Base-by-base conservation (phyloP, 1,140 invertebrate species). In the Heliothis virescens region DNA sequence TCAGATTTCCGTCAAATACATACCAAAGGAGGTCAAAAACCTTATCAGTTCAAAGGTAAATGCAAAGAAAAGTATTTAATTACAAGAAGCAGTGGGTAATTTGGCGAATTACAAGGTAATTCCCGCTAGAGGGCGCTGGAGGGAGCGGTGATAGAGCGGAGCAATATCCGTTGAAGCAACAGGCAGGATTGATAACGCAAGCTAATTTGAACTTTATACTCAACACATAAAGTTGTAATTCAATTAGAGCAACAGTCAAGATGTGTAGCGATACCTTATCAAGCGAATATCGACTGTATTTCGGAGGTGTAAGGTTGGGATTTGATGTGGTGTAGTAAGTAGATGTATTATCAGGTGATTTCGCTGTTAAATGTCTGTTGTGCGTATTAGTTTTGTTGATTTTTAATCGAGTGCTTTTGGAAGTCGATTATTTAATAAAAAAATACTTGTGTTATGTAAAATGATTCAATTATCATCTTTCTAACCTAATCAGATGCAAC, bases 51-150 rank as follows among this genome's bases (percentile, higher is more conserved):
- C 47, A 78, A 69, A 21, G n/a, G 47, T 72, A 77, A n/a, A 77
- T 1, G 9, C 21, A 62, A 55, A 80, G 74, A 82, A 62, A 91
- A 91, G 86, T 86, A 87, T 89, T 91, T 92, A 91, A 92, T 91
- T 92, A 91, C 79, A 87, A 87, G 85, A 91, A 85, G 81, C 86
- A 79, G 83, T 79, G 84, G 84, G 89, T 92, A 92, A 92, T 92
- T 91, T 91, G 86, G 82, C 86, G 86, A 91, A 89, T 92, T 91
- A 93, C 88, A 90, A 89, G 89, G 89, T 88, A 86, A 91, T 90
- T 89, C 86, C 82, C 87, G 81, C 74, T 85, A 85, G 89, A 87
- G 89, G 86, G 88, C 85, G 83, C 83, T 82, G 63, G 80, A 67
- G 41, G 63, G 80, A 72, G 41, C 50, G 79, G 71, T 86, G 89